Evolutionary conservation across 2,797 vertebrate genomes (phyloP).

Genomic region (Buphagus erythrorhynchus): DNA sequence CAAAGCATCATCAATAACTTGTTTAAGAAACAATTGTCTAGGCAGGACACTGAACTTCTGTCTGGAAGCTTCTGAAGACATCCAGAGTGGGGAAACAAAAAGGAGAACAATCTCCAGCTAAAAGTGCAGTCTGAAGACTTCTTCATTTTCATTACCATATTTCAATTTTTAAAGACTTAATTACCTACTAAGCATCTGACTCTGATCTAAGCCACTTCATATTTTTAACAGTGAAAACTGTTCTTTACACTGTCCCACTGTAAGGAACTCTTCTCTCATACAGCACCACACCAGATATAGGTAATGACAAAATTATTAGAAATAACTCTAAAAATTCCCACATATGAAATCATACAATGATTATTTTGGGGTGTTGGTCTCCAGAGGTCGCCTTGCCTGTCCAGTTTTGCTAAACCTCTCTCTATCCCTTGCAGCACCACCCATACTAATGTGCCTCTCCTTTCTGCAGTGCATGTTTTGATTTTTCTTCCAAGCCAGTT

Average conservation of each 20-base stretch:
- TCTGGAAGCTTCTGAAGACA: neutral
- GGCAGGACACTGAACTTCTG: neutral
- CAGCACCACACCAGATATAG: neutral
- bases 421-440: neutral
- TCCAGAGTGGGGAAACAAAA: neutral
- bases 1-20: neutral
- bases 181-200: neutral
- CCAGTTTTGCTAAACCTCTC: neutral
- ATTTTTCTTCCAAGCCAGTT: neutral
- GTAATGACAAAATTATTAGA: neutral
- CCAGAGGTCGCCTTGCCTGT: neutral
- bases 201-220: neutral
- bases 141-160: neutral
- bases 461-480: neutral
- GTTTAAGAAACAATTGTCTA: neutral
- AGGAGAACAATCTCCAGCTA: neutral
- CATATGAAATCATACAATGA: neutral
- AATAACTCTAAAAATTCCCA: neutral
- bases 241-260: too few species aligned
- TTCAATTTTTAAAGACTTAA: neutral
- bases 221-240: neutral
- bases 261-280: neutral
- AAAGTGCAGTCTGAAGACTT: neutral
- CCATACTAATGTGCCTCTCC: accelerated
- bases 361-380: neutral